Percentiles rank a stretch among this genome's conserved stretches.
Conservation (phyloP, 2,113 vertebrate species). For the Actinemys pallida region DNA sequence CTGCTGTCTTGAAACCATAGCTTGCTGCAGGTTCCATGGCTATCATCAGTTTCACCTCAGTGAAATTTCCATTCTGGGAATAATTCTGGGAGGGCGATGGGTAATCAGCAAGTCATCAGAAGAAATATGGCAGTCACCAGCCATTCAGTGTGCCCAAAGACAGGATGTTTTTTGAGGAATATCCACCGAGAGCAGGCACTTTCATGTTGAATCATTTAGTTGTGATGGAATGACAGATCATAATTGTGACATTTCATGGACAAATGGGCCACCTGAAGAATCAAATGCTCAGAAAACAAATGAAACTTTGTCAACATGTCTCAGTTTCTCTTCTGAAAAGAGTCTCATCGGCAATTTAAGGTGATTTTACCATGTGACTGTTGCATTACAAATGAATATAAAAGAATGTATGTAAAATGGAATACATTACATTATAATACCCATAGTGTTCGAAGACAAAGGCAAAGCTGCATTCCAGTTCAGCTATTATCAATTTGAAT, state of each 20-base stretch:
- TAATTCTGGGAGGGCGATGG: background rate
- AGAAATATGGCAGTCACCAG: fast-evolving
- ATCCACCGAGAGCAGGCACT: background rate
- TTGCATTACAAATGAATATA: background rate
- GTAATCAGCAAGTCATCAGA: fast-evolving
- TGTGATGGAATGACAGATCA: background rate
- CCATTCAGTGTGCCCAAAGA: background rate
- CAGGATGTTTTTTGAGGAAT: background rate
- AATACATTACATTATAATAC: background rate
- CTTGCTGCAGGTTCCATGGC: background rate
- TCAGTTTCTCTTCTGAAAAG: background rate
- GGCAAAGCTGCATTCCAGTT: constrained; percentile 30
- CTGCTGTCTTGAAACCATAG: background rate
- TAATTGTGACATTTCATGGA: background rate
- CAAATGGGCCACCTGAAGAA: background rate
- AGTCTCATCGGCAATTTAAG: background rate
- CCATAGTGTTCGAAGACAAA: background rate
- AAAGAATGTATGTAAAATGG: background rate
- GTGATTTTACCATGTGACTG: background rate
- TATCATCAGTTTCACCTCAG: background rate
- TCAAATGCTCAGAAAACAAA: background rate
- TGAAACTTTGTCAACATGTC: background rate
- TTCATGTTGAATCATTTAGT: background rate
- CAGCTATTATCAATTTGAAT: background rate
- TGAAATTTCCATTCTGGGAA: background rate